A percentile compares a stretch with the other conserved stretches of the same genome.
Evolutionary conservation across 1,140 invertebrate species (phyloP).

Genomic region (Scaptomyza hsui): DNA sequence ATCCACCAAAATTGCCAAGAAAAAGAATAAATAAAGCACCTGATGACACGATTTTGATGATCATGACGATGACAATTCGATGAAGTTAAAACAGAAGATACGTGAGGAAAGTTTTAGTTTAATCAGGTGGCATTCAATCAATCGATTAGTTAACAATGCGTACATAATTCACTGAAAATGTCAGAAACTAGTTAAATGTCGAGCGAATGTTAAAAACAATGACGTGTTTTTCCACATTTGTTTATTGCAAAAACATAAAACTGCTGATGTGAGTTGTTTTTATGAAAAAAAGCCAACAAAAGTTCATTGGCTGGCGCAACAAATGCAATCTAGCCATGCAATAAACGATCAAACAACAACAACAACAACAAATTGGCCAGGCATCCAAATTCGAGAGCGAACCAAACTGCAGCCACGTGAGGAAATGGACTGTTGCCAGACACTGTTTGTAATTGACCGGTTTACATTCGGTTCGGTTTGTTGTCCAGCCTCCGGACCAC

Average conservation of each 20-base stretch:
- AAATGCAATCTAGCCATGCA: conserved; percentile 54
- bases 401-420: conserved; percentile 43
- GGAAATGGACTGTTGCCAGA: conserved; percentile 51
- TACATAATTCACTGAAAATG: conserved; percentile 54
- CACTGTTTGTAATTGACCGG: conserved; percentile 54
- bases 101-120: conserved; percentile 16
- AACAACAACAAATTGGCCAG: conserved; percentile 34
- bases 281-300: conserved; percentile 34
- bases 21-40: conserved; percentile 32
- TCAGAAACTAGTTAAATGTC: conserved; percentile 45
- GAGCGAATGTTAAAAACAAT: conserved; percentile 24
- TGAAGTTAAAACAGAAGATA: not conserved
- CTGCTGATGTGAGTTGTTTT: conserved; percentile 49
- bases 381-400: conserved; percentile 18
- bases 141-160: conserved; percentile 23
- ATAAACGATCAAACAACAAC: not conserved
- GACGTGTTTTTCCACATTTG: conserved; percentile 48
- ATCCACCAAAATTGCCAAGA: conserved; percentile 36
- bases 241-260: conserved; percentile 24
- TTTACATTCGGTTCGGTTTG: conserved; percentile 38
- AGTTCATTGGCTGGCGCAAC: conserved; percentile 69
- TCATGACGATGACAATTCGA: conserved; percentile 14
- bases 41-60: conserved; percentile 10
- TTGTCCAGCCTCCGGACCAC: conserved; percentile 40
- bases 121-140: conserved; percentile 37